Percentiles rank a stretch among this genome's conserved stretches.
Conservation (phyloP, 2,113 vertebrate species). For the Tychaedon coryphoeus region DNA sequence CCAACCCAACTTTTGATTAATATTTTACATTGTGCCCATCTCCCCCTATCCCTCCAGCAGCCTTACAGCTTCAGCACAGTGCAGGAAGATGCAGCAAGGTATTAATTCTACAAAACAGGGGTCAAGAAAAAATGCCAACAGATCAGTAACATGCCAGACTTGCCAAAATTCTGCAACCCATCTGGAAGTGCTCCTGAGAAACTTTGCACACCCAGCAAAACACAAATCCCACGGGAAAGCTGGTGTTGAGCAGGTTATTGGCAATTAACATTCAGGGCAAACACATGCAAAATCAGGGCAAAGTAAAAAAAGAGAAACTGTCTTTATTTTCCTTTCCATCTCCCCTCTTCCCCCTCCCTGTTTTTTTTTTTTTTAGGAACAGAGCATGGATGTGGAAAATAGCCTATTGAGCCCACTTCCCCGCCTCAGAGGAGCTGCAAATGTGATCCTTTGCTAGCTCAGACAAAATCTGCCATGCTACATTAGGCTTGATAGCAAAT, state of each 20-base stretch:
- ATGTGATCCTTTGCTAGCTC: constrained; percentile 76
- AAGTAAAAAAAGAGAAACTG: not conserved
- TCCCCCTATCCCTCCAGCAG: not conserved
- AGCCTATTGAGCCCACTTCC: constrained; percentile 72
- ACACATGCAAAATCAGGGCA: not conserved
- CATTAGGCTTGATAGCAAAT: constrained; percentile 77
- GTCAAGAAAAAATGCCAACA: not conserved
- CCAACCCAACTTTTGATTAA: not conserved
- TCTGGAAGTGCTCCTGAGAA: not conserved
- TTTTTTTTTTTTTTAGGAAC: constrained; percentile 1
- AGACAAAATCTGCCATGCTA: constrained; percentile 79
- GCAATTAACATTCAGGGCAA: not conserved
- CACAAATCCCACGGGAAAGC: not conserved
- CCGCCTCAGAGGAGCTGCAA: constrained; percentile 73
- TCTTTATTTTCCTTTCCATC: not conserved
- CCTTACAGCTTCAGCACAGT: not conserved
- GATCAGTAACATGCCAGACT: not conserved
- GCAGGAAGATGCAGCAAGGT: not conserved
- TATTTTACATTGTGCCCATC: not conserved
- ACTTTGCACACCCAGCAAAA: not conserved
- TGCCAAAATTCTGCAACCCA: not conserved
- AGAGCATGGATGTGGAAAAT: constrained; percentile 70
- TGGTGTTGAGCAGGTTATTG: not conserved
- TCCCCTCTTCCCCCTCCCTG: not conserved
- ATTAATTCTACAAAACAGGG: not conserved